Evolutionary conservation across 2,113 vertebrate genomes (phyloP).

Genomic region (Verasper variegatus): DNA sequence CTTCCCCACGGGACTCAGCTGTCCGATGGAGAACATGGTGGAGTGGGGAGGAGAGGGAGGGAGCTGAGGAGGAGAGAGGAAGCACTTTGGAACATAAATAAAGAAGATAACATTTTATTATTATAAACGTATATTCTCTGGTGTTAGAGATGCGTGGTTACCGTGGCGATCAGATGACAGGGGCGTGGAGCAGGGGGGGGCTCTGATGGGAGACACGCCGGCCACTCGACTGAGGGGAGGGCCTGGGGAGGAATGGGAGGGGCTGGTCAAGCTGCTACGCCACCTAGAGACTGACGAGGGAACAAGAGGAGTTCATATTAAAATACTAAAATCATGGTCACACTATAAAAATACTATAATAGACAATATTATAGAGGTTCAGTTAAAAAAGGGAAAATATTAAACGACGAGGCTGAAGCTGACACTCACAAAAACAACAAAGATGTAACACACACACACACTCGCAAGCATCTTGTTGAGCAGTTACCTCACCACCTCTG

Average conservation of each 20-base stretch:
- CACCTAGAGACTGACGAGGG: conserved; percentile 87
- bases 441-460: neutral
- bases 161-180: conserved; percentile 88
- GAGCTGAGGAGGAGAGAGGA: conserved; percentile 43
- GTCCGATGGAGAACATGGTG: conserved; percentile 60
- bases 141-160: conserved; percentile 62
- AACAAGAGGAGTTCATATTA: neutral
- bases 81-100: too few species aligned
- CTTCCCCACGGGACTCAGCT: conserved; percentile 68
- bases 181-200: conserved; percentile 81
- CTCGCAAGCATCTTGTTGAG: neutral
- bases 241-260: conserved; percentile 80
- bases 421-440: neutral
- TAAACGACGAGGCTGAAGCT: neutral
- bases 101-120: too few species aligned
- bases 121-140: too few species aligned
- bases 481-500: conserved; percentile 44
- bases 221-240: conserved; percentile 86
- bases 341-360: neutral
- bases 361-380: too few species aligned
- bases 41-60: conserved; percentile 60
- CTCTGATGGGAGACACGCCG: conserved; percentile 86
- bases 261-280: conserved; percentile 88
- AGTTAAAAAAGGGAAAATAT: too few species aligned
- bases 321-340: neutral